Conservation (phyloP, 2,888 invertebrate species). For the Diaperis boleti region DNA sequence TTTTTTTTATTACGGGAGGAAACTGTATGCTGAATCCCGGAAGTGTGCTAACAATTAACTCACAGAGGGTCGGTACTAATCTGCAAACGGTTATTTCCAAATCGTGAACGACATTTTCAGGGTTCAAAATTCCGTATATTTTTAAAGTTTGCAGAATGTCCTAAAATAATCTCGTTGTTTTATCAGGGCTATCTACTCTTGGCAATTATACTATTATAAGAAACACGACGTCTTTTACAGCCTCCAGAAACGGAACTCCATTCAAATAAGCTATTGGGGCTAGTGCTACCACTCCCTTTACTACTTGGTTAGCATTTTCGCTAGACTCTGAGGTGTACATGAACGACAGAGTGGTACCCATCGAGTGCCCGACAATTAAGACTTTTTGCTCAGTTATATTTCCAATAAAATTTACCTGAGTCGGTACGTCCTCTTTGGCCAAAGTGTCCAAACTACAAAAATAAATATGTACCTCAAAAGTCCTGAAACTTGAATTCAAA, state of each 20-base stretch:
- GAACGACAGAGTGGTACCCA: conserved; percentile 8
- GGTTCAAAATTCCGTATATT: too few species aligned
- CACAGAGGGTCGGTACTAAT: too few species aligned
- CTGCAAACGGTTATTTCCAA: too few species aligned
- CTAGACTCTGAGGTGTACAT: conserved; percentile 8
- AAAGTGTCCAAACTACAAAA: conserved; percentile 15
- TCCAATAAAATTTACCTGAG: conserved; percentile 1
- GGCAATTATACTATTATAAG: too few species aligned
- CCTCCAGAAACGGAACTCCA: neutral
- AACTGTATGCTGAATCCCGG: too few species aligned
- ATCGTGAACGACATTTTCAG: too few species aligned
- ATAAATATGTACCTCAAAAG: neutral
- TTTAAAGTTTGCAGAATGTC: too few species aligned
- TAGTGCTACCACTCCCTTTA: conserved; percentile 6
- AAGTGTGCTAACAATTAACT: too few species aligned
- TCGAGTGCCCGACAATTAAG: conserved; percentile 7
- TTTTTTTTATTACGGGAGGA: too few species aligned
- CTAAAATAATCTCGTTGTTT: too few species aligned
- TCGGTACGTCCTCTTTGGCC: neutral
- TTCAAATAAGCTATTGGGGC: conserved; percentile 13
- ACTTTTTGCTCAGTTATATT: neutral
- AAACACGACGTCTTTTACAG: too few species aligned
- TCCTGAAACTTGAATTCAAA: neutral
- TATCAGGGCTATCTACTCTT: too few species aligned
- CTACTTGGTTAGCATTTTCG: neutral